These are phyloP conservation scores for Megaceryle maxima DNA, from an alignment of 2,113 vertebrate species.

Conservation along the genomic window DNA sequence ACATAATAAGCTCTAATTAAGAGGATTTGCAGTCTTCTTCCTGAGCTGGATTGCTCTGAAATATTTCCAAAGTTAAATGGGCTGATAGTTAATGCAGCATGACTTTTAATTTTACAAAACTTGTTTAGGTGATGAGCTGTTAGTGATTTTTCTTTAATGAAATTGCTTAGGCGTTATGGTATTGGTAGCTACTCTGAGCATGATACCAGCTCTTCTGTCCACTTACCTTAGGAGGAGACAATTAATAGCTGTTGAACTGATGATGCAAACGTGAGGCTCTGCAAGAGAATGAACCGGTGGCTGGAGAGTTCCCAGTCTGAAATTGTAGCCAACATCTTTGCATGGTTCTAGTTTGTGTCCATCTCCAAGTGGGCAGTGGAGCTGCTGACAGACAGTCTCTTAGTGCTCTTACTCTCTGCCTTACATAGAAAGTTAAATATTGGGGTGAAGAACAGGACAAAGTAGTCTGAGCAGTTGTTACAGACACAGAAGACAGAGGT, in stretches of 20 bases:
- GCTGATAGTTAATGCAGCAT: neutral
- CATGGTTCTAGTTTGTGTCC: neutral
- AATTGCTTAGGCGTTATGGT: neutral
- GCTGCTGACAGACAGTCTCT: neutral
- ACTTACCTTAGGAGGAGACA: neutral
- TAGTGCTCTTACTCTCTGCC: neutral
- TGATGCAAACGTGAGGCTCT: neutral
- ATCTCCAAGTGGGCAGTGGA: neutral
- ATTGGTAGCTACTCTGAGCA: neutral
- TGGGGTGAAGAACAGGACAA: neutral
- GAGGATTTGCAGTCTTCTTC: neutral
- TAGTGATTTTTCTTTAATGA: neutral
- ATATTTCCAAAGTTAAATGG: neutral
- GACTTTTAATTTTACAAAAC: neutral
- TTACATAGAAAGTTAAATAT: neutral
- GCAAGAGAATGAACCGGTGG: neutral
- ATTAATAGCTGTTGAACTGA: neutral
- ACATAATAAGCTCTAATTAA: neutral
- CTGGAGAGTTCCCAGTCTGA: neutral
- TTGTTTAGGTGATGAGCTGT: neutral
- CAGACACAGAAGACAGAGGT: neutral
- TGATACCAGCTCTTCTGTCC: neutral
- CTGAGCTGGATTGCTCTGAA: neutral
- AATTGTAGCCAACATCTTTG: neutral
- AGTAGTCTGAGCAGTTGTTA: neutral